phyloP scores from a whole-genome alignment of 2,888 invertebrate genomes.

The Thymelicus sylvestris region DNA sequence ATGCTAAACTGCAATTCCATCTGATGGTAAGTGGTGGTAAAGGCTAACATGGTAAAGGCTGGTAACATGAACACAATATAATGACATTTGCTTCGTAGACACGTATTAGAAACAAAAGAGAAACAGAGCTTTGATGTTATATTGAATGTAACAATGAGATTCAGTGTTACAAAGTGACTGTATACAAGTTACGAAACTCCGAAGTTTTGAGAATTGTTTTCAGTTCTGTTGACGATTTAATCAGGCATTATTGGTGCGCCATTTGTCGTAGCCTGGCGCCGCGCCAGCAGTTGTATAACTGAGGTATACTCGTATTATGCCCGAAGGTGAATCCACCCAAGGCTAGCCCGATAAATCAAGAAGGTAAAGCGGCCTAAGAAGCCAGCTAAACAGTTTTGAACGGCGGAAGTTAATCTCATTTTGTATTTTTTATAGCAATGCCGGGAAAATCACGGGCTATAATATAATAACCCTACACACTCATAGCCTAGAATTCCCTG shows the following conservation, averaged over 20 bases:
- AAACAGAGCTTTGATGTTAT: background rate
- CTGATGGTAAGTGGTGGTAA: too few relatives aligned
- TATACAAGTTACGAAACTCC: constrained; percentile 14
- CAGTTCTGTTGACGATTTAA: constrained; percentile 60
- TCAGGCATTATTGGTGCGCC: constrained; percentile 66
- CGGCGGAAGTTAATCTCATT: background rate
- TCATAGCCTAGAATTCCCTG: too few relatives aligned
- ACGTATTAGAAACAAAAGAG: background rate
- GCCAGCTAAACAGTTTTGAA: background rate
- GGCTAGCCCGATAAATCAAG: constrained; percentile 5
- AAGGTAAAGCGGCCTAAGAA: constrained; percentile 1
- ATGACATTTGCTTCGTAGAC: too few relatives aligned
- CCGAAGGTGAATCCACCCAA: constrained; percentile 18
- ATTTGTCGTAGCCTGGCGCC: constrained; percentile 61
- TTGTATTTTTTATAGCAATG: background rate
- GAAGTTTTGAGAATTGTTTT: constrained; percentile 44
- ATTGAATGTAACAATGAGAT: background rate
- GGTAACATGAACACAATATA: too few relatives aligned
- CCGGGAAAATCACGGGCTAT: too few relatives aligned
- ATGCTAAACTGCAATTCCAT: too few relatives aligned
- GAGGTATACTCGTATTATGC: background rate
- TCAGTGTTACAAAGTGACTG: background rate
- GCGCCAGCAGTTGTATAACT: constrained; percentile 53
- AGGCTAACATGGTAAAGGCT: too few relatives aligned
- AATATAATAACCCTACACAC: too few relatives aligned